phyloP scores from a whole-genome alignment of 1,140 invertebrate genomes.

The Drosophila prosaltans region DNA sequence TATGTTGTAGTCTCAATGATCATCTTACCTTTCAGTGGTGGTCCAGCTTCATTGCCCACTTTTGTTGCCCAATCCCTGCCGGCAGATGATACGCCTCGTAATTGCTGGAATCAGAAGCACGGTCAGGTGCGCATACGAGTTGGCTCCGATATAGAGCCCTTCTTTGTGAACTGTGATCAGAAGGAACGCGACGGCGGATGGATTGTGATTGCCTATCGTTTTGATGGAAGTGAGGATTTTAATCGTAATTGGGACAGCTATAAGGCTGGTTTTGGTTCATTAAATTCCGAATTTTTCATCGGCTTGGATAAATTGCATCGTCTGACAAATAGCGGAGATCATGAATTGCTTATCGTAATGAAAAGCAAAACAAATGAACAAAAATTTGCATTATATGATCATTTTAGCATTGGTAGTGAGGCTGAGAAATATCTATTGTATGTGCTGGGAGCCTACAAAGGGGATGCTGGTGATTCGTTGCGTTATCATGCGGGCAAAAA shows the following conservation, averaged over 20 bases:
- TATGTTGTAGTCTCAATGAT: too few species aligned
- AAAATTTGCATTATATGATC: slow-evolving; percentile 86
- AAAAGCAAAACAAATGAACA: slow-evolving; percentile 84
- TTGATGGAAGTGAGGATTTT: slow-evolving; percentile 87
- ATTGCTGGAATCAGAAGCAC: slow-evolving; percentile 52
- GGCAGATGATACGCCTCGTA: slow-evolving; percentile 40
- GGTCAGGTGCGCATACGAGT: slow-evolving; percentile 50
- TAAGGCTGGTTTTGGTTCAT: slow-evolving; percentile 86
- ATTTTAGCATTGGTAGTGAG: slow-evolving; percentile 87
- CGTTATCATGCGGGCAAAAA: slow-evolving; percentile 88
- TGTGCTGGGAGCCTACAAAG: slow-evolving; percentile 86
- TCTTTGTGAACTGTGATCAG: slow-evolving; percentile 86
- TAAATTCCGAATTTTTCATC: slow-evolving; percentile 86
- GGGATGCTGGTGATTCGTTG: slow-evolving; percentile 88
- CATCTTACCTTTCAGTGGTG: background rate
- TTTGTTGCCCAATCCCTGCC: background rate
- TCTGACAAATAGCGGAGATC: slow-evolving; percentile 85
- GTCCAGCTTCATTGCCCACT: background rate
- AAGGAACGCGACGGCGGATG: slow-evolving; percentile 85
- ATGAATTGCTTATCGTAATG: slow-evolving; percentile 87
- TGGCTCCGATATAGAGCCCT: slow-evolving; percentile 75
- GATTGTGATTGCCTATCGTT: slow-evolving; percentile 86
- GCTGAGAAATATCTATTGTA: slow-evolving; percentile 87
- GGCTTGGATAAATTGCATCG: slow-evolving; percentile 85
- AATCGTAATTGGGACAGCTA: slow-evolving; percentile 86